phyloP scores from a whole-genome alignment of 1,140 invertebrate species.

The Aphaenogaster ashmeadi region DNA sequence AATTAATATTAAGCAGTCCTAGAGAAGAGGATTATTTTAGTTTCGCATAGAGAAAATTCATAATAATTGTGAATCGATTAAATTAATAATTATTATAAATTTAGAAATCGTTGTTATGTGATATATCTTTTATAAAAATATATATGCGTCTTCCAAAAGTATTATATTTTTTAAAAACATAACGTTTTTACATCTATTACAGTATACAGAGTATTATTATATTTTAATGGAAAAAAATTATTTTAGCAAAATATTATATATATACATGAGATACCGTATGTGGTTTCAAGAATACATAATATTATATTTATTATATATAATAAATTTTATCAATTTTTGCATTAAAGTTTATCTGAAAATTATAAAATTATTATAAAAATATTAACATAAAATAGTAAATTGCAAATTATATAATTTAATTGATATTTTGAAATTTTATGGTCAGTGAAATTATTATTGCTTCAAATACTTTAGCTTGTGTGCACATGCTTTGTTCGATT shows the following conservation, averaged over 20 bases:
- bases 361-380: constrained; percentile 13
- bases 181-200: constrained; percentile 1
- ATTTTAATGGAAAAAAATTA: background rate
- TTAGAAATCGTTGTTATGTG: background rate
- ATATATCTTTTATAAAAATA: constrained; percentile 8
- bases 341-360: constrained; percentile 4
- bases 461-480: background rate
- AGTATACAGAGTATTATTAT: background rate
- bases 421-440: background rate
- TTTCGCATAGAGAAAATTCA: constrained; percentile 12
- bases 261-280: background rate
- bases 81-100: constrained; percentile 21
- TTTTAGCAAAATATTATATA: constrained; percentile 18
- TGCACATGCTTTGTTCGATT: background rate
- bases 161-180: constrained; percentile 21
- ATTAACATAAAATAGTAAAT: background rate
- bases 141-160: background rate
- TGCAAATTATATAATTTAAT: background rate
- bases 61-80: constrained; percentile 6
- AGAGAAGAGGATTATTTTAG: constrained; percentile 2
- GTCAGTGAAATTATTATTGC: background rate
- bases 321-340: background rate
- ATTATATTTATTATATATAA: background rate
- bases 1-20: constrained; percentile 35
- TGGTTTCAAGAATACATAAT: background rate